A percentile compares a stretch with the other conserved stretches of the same genome.
Evolutionary conservation across 2,888 invertebrate species (phyloP).

Genomic region (Escarpia spicata): DNA sequence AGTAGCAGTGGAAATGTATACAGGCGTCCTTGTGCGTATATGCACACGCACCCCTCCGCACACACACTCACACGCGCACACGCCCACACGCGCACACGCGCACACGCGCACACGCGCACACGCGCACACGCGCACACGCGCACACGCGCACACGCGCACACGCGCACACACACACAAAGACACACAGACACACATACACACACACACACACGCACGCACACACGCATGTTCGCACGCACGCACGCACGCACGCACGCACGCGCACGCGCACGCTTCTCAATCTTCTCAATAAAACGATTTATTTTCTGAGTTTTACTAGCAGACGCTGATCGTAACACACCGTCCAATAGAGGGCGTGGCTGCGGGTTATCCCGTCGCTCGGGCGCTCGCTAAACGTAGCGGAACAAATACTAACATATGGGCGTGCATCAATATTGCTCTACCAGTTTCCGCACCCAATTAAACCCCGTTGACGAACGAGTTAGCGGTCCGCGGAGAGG

Average conservation of each 20-base stretch:
- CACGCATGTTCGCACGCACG: too few species aligned
- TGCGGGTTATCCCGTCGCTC: neutral
- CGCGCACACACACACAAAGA: neutral
- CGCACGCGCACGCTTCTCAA: neutral
- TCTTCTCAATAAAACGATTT: neutral
- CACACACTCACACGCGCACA: too few species aligned
- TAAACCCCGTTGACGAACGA: neutral
- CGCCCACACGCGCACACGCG: too few species aligned
- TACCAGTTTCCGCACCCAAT: slow-evolving; percentile 7
- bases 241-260: too few species aligned
- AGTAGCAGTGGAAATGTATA: neutral
- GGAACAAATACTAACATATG: neutral
- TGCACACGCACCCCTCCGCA: neutral
- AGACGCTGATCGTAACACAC: neutral
- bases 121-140: neutral
- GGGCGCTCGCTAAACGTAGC: neutral
- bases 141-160: neutral
- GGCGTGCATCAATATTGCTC: neutral
- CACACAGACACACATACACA: neutral
- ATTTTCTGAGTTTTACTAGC: neutral
- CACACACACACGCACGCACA: too few species aligned
- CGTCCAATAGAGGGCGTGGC: neutral
- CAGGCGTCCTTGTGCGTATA: neutral
- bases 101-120: neutral
- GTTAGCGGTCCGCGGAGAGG: neutral